Conservation (phyloP, 2,113 vertebrate species). For the Rhipidura dahli region DNA sequence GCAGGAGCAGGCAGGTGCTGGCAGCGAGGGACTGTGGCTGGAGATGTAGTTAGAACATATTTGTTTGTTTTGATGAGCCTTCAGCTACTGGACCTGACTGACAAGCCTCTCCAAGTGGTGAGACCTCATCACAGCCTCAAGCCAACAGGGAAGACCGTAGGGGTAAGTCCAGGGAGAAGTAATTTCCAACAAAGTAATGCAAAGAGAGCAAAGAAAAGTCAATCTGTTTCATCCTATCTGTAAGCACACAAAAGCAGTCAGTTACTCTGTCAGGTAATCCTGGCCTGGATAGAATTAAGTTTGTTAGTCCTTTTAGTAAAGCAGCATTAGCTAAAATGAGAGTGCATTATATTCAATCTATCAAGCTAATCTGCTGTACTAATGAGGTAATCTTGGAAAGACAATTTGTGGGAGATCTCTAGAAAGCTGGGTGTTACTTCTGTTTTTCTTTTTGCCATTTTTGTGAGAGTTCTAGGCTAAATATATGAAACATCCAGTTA, state of each 20-base stretch:
- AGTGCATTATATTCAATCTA: not conserved
- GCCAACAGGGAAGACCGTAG: not conserved
- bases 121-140: not conserved
- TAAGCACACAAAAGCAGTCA: not conserved
- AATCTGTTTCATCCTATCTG: not conserved
- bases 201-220: not conserved
- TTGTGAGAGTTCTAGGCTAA: not conserved
- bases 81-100: not conserved
- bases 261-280: conserved; percentile 14
- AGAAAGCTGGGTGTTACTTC: not conserved
- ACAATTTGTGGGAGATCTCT: not conserved
- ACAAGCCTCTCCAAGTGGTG: not conserved
- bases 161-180: not conserved
- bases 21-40: not conserved
- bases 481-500: not conserved
- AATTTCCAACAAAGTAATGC: not conserved
- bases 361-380: conserved; percentile 16
- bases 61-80: not conserved
- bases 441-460: not conserved
- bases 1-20: not conserved
- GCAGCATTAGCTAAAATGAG: conserved; percentile 22
- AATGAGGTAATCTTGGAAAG: conserved; percentile 2
- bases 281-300: conserved; percentile 7
- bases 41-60: not conserved
- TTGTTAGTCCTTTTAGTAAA: conserved; percentile 26